Evolutionary conservation across 2,797 vertebrate genomes (phyloP).

Genomic region (Kryptopterus vitreolus): DNA sequence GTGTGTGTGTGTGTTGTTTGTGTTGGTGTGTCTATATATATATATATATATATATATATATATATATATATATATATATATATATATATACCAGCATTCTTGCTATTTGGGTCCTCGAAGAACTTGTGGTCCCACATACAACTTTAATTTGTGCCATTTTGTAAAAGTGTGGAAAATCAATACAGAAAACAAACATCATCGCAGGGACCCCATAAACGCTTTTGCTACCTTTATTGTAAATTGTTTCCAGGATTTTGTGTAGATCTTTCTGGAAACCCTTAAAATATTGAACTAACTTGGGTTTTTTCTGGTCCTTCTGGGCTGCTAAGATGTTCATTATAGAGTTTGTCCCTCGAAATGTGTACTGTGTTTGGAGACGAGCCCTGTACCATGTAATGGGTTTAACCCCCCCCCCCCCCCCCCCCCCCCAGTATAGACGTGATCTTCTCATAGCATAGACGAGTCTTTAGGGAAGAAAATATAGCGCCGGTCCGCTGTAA

Average conservation of each 20-base stretch:
- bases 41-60: too few species aligned
- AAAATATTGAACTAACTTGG: background rate
- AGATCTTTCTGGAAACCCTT: background rate
- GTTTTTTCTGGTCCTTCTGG: background rate
- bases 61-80: too few species aligned
- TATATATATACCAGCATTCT: too few species aligned
- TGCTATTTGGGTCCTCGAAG: background rate
- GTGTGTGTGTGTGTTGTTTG: too few species aligned
- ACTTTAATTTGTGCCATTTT: background rate
- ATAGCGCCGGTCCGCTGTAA: background rate
- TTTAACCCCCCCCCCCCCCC: too few species aligned
- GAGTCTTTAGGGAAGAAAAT: background rate
- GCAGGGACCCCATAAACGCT: background rate
- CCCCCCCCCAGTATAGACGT: too few species aligned
- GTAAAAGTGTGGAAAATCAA: background rate
- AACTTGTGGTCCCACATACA: background rate
- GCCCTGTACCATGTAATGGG: background rate
- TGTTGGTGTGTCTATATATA: too few species aligned
- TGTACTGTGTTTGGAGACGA: background rate
- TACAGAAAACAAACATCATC: background rate
- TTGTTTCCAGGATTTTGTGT: background rate
- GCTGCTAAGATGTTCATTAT: background rate
- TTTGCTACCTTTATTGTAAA: background rate
- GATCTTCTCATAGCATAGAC: background rate
- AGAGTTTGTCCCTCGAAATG: background rate